Conservation (phyloP, 2,113 vertebrate genomes). For the Salvelinus fontinalis region DNA sequence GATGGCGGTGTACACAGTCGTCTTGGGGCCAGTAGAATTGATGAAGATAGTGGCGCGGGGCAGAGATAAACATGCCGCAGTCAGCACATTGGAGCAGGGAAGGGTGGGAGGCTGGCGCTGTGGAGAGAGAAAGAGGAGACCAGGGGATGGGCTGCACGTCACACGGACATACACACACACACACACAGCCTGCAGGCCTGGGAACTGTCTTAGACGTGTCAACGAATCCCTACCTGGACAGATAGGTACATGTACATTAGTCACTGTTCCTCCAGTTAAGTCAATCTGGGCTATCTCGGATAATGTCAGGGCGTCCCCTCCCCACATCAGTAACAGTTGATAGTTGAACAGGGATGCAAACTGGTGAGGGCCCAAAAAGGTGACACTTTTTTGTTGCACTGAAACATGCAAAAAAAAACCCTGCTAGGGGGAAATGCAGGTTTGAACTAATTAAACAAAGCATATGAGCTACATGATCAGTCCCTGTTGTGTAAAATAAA, state of each 20-base stretch:
- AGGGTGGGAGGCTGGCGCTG: slow-evolving; percentile 10
- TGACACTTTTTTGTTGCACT: no score
- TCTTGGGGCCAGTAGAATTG: slow-evolving; percentile 85
- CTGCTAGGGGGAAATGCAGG: no score
- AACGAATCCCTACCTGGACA: neutral
- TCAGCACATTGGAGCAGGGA: slow-evolving; percentile 66
- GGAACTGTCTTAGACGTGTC: neutral
- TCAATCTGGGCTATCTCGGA: neutral
- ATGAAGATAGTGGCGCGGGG: slow-evolving; percentile 82
- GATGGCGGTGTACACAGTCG: slow-evolving; percentile 72
- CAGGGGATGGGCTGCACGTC: neutral
- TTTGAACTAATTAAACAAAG: no score
- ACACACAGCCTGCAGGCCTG: neutral
- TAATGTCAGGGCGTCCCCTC: no score
- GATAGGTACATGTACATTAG: neutral
- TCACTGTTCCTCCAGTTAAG: neutral
- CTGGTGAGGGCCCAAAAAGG: no score
- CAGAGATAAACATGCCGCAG: slow-evolving; percentile 84
- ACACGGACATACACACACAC: neutral
- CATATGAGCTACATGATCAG: no score
- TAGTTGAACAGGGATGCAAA: no score
- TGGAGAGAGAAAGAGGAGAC: neutral
- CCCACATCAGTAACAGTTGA: no score
- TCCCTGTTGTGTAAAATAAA: no score
- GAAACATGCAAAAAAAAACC: no score